A percentile compares a stretch with the other conserved stretches of the same genome.
Evolutionary conservation across 2,888 invertebrate species (phyloP).

Genomic region (Emesis furor): DNA sequence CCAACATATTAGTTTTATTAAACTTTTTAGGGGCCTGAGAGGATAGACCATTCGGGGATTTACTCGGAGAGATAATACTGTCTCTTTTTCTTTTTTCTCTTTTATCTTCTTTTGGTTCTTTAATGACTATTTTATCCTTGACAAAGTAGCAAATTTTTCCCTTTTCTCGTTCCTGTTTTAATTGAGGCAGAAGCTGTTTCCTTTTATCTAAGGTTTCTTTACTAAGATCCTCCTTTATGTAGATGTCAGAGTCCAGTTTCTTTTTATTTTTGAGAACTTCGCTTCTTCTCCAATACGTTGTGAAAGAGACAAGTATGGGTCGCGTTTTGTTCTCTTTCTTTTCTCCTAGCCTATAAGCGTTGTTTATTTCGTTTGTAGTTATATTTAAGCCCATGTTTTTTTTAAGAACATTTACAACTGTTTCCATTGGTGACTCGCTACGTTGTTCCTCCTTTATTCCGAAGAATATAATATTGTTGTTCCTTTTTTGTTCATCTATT

Average conservation of each 20-base stretch:
- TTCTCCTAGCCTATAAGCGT: slow-evolving; percentile 19
- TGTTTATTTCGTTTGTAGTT: slow-evolving; percentile 29
- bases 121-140: slow-evolving; percentile 31
- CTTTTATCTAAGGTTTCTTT: slow-evolving; percentile 50
- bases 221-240: background rate
- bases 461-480: slow-evolving; percentile 43
- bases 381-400: slow-evolving; percentile 22
- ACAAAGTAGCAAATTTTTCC: slow-evolving; percentile 35
- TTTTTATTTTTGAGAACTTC: slow-evolving; percentile 17
- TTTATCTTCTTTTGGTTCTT: slow-evolving; percentile 33
- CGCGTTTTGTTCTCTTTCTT: slow-evolving; percentile 24
- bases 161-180: slow-evolving; percentile 48
- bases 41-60: background rate
- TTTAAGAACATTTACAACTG: background rate
- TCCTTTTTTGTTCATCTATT: slow-evolving; percentile 35
- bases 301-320: background rate
- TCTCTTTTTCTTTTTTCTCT: slow-evolving; percentile 69
- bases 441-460: slow-evolving; percentile 24
- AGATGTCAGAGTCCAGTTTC: background rate
- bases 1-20: slow-evolving; percentile 3
- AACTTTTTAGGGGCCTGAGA: background rate
- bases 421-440: background rate
- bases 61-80: background rate
- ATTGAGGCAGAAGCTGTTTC: slow-evolving; percentile 48
- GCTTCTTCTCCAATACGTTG: background rate